phyloP scores from a whole-genome alignment of 2,113 vertebrate species.

The Xyliphius kryptos region DNA sequence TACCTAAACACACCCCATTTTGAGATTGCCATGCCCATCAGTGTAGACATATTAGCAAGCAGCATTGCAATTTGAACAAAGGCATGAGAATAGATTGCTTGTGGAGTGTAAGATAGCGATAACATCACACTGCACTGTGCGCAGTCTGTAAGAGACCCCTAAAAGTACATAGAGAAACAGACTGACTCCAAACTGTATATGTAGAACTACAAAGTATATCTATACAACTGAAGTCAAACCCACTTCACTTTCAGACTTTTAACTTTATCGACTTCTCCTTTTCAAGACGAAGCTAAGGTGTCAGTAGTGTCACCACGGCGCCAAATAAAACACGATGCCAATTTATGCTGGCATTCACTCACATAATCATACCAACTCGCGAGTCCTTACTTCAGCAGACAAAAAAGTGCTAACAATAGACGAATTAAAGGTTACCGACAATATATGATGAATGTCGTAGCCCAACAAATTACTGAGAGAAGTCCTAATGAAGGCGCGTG shows the following conservation, averaged over 20 bases:
- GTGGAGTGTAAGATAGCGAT: too few species aligned
- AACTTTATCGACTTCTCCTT: not conserved
- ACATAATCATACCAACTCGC: constrained; percentile 37
- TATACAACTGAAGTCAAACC: too few species aligned
- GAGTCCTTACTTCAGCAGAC: constrained; percentile 69
- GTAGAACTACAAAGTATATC: too few species aligned
- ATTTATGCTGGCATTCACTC: constrained; percentile 28
- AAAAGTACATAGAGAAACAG: too few species aligned
- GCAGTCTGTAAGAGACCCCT: too few species aligned
- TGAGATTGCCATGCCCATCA: too few species aligned
- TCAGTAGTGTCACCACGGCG: constrained; percentile 11
- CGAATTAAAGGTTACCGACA: constrained; percentile 85
- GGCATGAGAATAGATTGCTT: too few species aligned
- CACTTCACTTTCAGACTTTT: not conserved
- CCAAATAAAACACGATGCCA: constrained; percentile 29
- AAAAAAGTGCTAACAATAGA: constrained; percentile 81
- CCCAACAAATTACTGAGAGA: constrained; percentile 71
- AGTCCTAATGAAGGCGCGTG: constrained; percentile 65
- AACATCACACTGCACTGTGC: too few species aligned
- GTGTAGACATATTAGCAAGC: not conserved
- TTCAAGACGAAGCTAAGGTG: not conserved
- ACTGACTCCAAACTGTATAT: too few species aligned
- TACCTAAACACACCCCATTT: too few species aligned
- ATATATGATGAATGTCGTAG: constrained; percentile 71
- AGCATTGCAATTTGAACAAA: too few species aligned